Evolutionary conservation across 2,113 vertebrate genomes (phyloP), one percentile per base, ranked within the genome.

Genomic region (Nesoenas mayeri): DNA sequence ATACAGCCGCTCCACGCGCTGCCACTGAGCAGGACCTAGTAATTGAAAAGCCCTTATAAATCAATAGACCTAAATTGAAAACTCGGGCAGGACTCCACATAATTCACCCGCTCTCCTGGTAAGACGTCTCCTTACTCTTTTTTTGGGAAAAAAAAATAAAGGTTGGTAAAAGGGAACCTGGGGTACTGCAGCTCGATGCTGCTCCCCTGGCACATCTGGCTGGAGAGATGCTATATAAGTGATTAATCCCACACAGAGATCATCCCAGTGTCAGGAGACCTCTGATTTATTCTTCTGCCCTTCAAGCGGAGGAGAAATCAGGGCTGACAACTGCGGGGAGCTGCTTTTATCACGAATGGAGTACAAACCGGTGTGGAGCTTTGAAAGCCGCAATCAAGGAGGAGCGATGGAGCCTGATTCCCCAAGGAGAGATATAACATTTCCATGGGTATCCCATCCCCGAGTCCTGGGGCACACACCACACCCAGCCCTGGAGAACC

Each of bases 41-140:
- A 94, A 97, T 92, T 97, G 97, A 95, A 96, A 97, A 97, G 91
- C 82, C 91, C 85, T 97, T 95, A 95, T 96, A 96, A 98, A 98
- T 98, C 97, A 97, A 97, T 86, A 72, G 93, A 65, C 85, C 91
- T 93, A 91, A 97, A 98, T 77, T 87, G 96, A 96, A 97, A 98
- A 96, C 93, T 92, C 48, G 1, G 54, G 85, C 65, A 95, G 95
- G 94, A 77, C 58, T 79, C 69, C 95, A 79, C 91, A 85, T 86
- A 85, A 95, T 72, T 96, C 95, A 94, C 61, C 10, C 9, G 11
- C 50, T 79, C 20, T 25, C 82, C 95, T 75, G 73, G 72, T 70
- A 79, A 91, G 67, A 72, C 15, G 70, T 53, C 38, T 90, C 72
- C 88, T 86, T 50, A 28, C 44, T 77, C 44, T 77, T 88, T 66